These are phyloP conservation scores for Heliconius himera DNA, from an alignment of 1,140 invertebrate species.

Conservation along the genomic window DNA sequence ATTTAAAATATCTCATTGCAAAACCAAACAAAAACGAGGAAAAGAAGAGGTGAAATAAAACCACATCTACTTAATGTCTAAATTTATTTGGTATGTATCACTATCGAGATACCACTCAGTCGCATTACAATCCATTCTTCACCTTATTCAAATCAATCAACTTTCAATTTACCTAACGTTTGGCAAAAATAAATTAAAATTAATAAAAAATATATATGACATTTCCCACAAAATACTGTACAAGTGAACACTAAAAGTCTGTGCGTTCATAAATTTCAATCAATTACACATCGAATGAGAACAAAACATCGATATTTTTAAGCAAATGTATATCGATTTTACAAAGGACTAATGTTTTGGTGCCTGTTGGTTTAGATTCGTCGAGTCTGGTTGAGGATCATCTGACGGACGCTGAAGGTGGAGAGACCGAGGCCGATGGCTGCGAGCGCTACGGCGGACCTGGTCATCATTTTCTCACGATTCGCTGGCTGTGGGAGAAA, in stretches of 20 bases:
- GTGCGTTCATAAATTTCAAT: slow-evolving; percentile 34
- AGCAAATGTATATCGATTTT: slow-evolving; percentile 13
- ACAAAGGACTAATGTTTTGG: slow-evolving; percentile 13
- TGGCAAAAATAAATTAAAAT: neutral
- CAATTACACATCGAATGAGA: neutral
- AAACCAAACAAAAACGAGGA: neutral
- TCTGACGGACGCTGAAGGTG: slow-evolving; percentile 84
- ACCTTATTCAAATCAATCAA: neutral
- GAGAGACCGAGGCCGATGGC: slow-evolving; percentile 83
- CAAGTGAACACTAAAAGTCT: neutral
- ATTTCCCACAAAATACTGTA: slow-evolving; percentile 5
- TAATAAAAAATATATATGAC: neutral
- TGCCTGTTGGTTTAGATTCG: slow-evolving; percentile 44
- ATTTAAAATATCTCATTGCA: neutral
- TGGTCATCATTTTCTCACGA: slow-evolving; percentile 81
- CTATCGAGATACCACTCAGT: slow-evolving; percentile 56
- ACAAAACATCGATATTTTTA: slow-evolving; percentile 12
- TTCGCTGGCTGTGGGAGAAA: slow-evolving; percentile 72
- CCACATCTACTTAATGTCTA: slow-evolving; percentile 53
- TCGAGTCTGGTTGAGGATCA: slow-evolving; percentile 78
- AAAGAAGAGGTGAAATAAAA: slow-evolving; percentile 41
- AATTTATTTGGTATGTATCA: slow-evolving; percentile 75
- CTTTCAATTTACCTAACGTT: slow-evolving; percentile 9
- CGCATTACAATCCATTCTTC: slow-evolving; percentile 44
- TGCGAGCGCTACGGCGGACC: slow-evolving; percentile 82